phyloP scores from a whole-genome alignment of 2,113 vertebrate species.

The Pluvialis apricaria region DNA sequence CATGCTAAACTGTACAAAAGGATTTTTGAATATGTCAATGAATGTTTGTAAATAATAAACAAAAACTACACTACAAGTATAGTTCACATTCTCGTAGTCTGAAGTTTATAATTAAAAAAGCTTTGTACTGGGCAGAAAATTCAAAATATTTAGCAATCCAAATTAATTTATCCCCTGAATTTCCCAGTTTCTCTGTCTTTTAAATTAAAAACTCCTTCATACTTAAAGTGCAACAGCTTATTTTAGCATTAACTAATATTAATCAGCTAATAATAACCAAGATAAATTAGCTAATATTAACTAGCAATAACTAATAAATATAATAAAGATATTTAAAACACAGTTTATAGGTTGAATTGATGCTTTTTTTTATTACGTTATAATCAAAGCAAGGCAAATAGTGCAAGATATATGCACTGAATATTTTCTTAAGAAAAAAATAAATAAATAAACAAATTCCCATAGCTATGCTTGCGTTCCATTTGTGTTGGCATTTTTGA shows the following conservation, averaged over 20 bases:
- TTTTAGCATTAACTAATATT: neutral
- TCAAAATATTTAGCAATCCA: neutral
- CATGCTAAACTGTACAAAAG: neutral
- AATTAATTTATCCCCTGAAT: neutral
- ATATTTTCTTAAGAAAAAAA: neutral
- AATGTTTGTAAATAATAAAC: neutral
- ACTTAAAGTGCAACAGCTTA: neutral
- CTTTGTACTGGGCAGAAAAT: neutral
- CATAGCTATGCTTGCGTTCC: neutral
- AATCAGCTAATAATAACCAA: neutral
- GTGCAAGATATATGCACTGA: neutral
- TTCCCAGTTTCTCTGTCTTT: neutral
- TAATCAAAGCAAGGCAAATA: neutral
- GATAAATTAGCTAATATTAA: neutral
- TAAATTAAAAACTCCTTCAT: neutral
- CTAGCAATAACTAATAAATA: neutral
- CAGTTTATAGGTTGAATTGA: neutral
- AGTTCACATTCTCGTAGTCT: neutral
- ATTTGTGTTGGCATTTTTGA: neutral
- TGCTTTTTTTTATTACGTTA: neutral
- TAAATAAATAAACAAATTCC: neutral
- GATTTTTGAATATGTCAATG: neutral
- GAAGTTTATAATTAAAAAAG: neutral
- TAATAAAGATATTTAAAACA: neutral
- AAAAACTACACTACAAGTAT: neutral